Evolutionary conservation across 1,140 invertebrate genomes (phyloP), one percentile per base, ranked within the genome.

Genomic region (Scaptomyza hsui): DNA sequence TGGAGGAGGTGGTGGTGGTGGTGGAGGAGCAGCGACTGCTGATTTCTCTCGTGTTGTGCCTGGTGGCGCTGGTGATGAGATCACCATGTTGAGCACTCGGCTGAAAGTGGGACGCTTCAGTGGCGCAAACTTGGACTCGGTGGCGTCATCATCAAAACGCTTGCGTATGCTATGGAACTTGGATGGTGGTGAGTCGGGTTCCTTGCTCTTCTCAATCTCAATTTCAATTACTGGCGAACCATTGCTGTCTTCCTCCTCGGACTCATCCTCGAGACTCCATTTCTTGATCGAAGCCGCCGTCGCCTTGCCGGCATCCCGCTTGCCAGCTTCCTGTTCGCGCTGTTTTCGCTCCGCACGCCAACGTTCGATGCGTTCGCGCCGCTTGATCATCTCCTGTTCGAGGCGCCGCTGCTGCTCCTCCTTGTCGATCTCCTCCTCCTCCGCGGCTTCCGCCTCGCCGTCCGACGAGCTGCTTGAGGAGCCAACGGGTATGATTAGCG

Each of bases 321-420:
- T 96, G 1, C 94, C 94, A 26, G 94, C 93, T 88, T 97, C 96
- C 9, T 96, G 76, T 89, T 97, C 96, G 88, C 96, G 96, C 63
- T 96, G 95, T 89, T 98, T 98, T 9, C 97, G 94, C 80, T 97
- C 96, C 2, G 95, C 95, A 68, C 97, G 92, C 97, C 97, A 98
- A 67, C 97, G 94, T 92, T 99, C 98, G 57, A 98, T 98, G 26
- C 97, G 94, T 88, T 99, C 98, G 19, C 98, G 92, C 29, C 98
- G 93, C 91, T 98, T 99, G 89, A 98, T 97, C 98, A 99, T 99
- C 93, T 99, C 98, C 13, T 96, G 92, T 90, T 99, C 98, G 12
- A 99, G 92, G 35, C 96, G 94, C 71, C 95, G 96, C 89, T 99
- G 97, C 79, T 97, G 96, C 89, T 96, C 96, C 92, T 97, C 96